A percentile compares a stretch with the other conserved stretches of the same genome.
Evolutionary conservation across 2,888 invertebrate species (phyloP).

Genomic region (Tetrapedia diversipes): DNA sequence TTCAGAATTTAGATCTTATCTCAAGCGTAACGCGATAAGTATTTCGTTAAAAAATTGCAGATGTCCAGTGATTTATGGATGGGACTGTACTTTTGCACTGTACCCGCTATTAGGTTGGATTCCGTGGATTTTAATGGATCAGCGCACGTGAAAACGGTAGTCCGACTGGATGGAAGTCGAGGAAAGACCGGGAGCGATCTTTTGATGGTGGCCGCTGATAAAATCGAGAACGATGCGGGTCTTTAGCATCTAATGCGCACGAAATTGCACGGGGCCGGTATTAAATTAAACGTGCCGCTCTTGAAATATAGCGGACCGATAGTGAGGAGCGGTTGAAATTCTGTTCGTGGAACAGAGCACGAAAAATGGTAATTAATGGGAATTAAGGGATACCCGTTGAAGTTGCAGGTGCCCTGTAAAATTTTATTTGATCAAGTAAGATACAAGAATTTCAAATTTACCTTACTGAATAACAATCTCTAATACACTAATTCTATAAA

Average conservation of each 20-base stretch:
- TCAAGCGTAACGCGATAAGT: too few species aligned
- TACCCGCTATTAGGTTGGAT: neutral
- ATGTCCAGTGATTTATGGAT: too few species aligned
- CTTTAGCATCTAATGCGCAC: constrained; percentile 44
- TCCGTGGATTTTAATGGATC: neutral
- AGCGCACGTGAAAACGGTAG: constrained; percentile 31
- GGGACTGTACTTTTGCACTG: too few species aligned
- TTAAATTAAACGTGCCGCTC: constrained; percentile 39
- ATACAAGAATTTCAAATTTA: too few species aligned
- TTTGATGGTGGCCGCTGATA: constrained; percentile 57
- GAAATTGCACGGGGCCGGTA: constrained; percentile 38
- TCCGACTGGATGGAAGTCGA: constrained; percentile 74
- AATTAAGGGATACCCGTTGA: neutral
- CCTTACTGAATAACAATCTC: too few species aligned
- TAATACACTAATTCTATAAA: too few species aligned
- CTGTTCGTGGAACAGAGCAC: neutral
- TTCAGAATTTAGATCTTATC: too few species aligned
- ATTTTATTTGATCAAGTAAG: neutral
- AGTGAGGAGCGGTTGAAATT: constrained; percentile 17
- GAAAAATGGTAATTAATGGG: constrained; percentile 3
- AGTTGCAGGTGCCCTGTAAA: neutral
- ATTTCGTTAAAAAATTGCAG: too few species aligned
- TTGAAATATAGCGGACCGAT: constrained; percentile 25
- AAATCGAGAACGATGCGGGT: constrained; percentile 54
- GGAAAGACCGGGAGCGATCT: constrained; percentile 68